phyloP scores from a whole-genome alignment of 1,140 invertebrate species.

The Calephelis virginiensis region DNA sequence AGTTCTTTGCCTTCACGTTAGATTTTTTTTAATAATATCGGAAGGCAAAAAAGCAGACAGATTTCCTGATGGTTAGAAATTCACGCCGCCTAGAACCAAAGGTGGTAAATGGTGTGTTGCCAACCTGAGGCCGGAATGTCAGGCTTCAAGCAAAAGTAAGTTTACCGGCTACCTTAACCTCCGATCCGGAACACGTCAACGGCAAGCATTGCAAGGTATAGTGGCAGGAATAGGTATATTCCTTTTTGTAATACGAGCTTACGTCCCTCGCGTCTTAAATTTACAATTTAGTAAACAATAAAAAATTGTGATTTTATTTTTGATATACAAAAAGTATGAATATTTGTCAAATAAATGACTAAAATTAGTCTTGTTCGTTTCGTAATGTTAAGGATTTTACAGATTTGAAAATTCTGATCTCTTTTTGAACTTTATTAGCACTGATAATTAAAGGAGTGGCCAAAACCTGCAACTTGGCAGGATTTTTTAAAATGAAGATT shows the following conservation, averaged over 20 bases:
- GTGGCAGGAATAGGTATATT: too few species aligned
- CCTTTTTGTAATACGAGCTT: conserved; percentile 49
- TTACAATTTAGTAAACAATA: not conserved
- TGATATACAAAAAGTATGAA: conserved; percentile 9
- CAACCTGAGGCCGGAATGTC: too few species aligned
- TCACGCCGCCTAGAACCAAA: too few species aligned
- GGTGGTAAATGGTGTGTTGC: too few species aligned
- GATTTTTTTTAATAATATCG: too few species aligned
- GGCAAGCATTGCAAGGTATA: too few species aligned
- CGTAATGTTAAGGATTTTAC: conserved; percentile 7
- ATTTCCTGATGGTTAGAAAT: too few species aligned
- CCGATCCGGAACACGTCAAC: too few species aligned
- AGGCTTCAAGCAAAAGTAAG: too few species aligned
- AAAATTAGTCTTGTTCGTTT: conserved; percentile 3
- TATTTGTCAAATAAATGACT: conserved; percentile 10
- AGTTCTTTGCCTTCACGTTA: too few species aligned
- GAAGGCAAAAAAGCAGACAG: too few species aligned
- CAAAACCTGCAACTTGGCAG: conserved; percentile 25
- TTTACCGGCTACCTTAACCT: too few species aligned
- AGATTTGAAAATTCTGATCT: conserved; percentile 49
- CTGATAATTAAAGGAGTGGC: conserved; percentile 45
- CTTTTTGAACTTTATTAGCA: conserved; percentile 66
- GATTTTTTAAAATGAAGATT: conserved; percentile 26
- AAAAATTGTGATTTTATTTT: conserved; percentile 11
- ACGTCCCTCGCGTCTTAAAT: conserved; percentile 51